Evolutionary conservation across 2,888 invertebrate species (phyloP).

Genomic region (Micoletzkya japonica): DNA sequence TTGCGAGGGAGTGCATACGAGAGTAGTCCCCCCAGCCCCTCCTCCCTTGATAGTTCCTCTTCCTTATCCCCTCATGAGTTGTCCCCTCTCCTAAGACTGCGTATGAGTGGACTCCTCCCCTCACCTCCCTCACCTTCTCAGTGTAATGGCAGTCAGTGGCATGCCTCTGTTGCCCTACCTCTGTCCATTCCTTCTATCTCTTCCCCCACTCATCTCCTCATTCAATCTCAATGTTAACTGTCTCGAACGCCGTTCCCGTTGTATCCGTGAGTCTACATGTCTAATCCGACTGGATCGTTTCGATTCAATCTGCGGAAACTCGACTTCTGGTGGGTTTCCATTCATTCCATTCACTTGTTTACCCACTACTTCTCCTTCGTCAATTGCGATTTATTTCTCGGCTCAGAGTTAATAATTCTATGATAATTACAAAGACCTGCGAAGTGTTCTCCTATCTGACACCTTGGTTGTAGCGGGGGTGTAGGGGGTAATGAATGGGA

Average conservation of each 20-base stretch:
- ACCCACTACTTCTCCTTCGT: too few relatives aligned
- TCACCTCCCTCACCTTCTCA: not conserved
- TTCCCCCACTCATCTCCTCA: not conserved
- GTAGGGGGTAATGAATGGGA: too few relatives aligned
- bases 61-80: not conserved
- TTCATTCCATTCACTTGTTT: conserved; percentile 16
- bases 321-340: not conserved
- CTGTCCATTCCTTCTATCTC: not conserved
- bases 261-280: conserved; percentile 3
- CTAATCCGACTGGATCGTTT: conserved; percentile 4
- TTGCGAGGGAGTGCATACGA: not conserved
- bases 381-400: too few relatives aligned
- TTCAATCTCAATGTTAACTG: not conserved
- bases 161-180: conserved; percentile 1
- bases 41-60: not conserved
- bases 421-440: too few relatives aligned
- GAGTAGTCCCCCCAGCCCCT: not conserved
- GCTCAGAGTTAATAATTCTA: too few relatives aligned
- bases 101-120: not conserved
- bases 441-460: too few relatives aligned
- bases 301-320: conserved; percentile 15
- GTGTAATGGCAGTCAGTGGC: conserved; percentile 2
- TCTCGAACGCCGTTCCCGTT: conserved; percentile 7
- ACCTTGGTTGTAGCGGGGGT: too few relatives aligned
- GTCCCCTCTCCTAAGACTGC: conserved; percentile 14